Evolutionary conservation across 2,113 vertebrate species (phyloP).

Genomic region (Micronisus gabar): DNA sequence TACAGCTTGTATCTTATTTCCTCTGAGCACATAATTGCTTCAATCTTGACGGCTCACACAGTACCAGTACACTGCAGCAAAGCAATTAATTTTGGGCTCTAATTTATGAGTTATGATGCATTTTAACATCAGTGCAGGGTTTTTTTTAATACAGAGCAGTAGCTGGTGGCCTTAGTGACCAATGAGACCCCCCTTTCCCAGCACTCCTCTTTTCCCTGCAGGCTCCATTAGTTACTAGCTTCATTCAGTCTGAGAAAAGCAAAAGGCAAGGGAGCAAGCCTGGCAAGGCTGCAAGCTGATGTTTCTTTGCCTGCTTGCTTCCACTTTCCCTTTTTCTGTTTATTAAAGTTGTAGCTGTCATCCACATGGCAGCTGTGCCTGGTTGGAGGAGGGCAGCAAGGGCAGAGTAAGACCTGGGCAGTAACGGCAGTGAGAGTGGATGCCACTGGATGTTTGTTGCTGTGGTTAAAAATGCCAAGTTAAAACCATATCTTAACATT

Average conservation of each 20-base stretch:
- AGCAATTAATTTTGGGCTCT: neutral
- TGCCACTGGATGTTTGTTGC: neutral
- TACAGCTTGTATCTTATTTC: neutral
- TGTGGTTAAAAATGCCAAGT: neutral
- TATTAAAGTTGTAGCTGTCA: slow-evolving; percentile 24
- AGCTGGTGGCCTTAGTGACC: neutral
- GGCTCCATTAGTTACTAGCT: neutral
- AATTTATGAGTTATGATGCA: neutral
- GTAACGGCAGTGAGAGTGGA: neutral
- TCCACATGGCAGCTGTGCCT: neutral
- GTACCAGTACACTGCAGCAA: neutral
- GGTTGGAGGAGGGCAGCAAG: neutral
- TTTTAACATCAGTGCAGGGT: neutral
- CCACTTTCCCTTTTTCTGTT: neutral
- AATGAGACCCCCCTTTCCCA: neutral
- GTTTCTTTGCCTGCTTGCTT: slow-evolving; percentile 9
- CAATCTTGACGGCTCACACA: neutral
- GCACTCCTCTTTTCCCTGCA: neutral
- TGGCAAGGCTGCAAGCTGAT: neutral
- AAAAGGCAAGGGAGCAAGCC: slow-evolving; percentile 5
- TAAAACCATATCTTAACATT: neutral
- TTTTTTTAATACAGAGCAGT: neutral
- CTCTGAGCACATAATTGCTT: neutral
- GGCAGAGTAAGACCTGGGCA: neutral
- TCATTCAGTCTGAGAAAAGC: neutral